Evolutionary conservation across 2,888 invertebrate species (phyloP).

Genomic region (Cephalotes varians): DNA sequence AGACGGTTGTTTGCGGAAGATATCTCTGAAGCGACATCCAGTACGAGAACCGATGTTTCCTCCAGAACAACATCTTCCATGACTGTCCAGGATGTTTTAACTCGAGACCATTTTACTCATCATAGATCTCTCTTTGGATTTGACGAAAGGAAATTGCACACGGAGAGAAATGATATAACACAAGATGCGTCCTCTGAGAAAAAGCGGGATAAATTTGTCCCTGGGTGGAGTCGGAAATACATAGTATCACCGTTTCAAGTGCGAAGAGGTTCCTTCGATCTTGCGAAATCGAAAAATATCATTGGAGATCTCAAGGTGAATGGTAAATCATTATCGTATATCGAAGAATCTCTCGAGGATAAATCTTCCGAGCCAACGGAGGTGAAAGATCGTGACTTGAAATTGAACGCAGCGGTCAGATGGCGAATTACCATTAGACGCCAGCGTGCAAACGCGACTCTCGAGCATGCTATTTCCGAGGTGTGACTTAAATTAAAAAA

Average conservation of each 20-base stretch:
- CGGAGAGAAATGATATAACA: not conserved
- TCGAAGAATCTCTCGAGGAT: slow-evolving; percentile 4
- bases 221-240: slow-evolving; percentile 1
- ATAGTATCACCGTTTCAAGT: slow-evolving; percentile 32
- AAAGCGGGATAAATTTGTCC: not conserved
- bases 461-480: not conserved
- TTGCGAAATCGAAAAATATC: not conserved
- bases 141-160: not conserved
- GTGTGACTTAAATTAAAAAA: not conserved
- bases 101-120: not conserved
- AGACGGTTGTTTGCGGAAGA: not conserved
- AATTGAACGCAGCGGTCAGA: not conserved
- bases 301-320: not conserved
- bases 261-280: slow-evolving; percentile 5
- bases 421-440: slow-evolving; percentile 33
- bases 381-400: not conserved
- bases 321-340: not conserved
- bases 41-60: not conserved
- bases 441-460: not conserved
- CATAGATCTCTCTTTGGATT: not conserved
- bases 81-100: not conserved
- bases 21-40: not conserved
- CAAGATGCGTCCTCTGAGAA: not conserved
- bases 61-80: not conserved
- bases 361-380: not conserved